phyloP scores from a whole-genome alignment of 2,888 invertebrate genomes.

The Abscondita cerata region DNA sequence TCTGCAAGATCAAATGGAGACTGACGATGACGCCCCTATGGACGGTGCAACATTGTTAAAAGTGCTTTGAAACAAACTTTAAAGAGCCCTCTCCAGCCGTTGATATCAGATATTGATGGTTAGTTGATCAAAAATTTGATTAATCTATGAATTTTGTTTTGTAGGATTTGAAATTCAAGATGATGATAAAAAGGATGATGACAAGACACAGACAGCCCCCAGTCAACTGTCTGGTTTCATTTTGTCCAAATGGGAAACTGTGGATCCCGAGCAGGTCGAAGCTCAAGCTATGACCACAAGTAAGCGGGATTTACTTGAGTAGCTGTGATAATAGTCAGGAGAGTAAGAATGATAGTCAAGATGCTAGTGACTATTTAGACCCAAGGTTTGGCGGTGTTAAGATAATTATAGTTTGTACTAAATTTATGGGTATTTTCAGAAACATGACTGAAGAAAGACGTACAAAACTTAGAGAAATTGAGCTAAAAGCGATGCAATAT shows the following conservation, averaged over 20 bases:
- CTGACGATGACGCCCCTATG: conserved; percentile 71
- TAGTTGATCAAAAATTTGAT: too few species aligned
- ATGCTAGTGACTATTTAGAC: conserved; percentile 56
- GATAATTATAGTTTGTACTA: conserved; percentile 12
- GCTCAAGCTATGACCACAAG: conserved; percentile 86
- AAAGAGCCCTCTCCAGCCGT: conserved; percentile 50
- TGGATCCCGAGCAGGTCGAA: conserved; percentile 85
- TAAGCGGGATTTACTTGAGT: conserved; percentile 82
- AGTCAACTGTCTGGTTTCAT: conserved; percentile 75
- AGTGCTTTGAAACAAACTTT: conserved; percentile 66
- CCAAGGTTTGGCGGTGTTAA: too few species aligned
- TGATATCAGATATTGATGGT: conserved; percentile 72
- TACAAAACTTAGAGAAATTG: conserved; percentile 85
- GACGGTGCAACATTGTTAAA: conserved; percentile 83
- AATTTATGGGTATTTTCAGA: conserved; percentile 53
- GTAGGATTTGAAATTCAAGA: conserved; percentile 33
- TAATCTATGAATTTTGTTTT: too few species aligned
- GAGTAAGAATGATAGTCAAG: conserved; percentile 54
- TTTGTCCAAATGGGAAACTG: conserved; percentile 95
- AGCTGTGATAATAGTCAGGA: conserved; percentile 57
- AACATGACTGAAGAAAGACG: conserved; percentile 75
- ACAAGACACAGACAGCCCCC: conserved; percentile 50
- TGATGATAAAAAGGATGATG: conserved; percentile 32
- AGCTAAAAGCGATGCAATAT: conserved; percentile 93
- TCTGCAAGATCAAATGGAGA: conserved; percentile 60